Evolutionary conservation across 2,888 invertebrate genomes (phyloP).

Genomic region (Pseudolycoriella hygida): DNA sequence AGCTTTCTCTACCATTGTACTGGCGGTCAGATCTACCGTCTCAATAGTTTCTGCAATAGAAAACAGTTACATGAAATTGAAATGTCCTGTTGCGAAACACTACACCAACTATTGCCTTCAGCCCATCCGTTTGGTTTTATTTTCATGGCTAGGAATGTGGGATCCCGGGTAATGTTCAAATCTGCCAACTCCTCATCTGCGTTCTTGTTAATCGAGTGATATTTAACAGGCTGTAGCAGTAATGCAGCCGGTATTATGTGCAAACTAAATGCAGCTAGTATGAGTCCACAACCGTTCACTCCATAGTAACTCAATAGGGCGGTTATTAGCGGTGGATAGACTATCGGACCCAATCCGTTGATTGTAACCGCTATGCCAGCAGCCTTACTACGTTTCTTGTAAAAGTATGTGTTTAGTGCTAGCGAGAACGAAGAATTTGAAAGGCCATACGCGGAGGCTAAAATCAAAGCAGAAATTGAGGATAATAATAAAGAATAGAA

Average conservation of each 20-base stretch:
- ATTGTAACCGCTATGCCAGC: conserved; percentile 44
- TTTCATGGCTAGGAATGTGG: too few relatives aligned
- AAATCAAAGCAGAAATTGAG: conserved; percentile 4
- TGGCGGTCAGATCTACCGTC: too few relatives aligned
- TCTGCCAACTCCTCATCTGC: too few relatives aligned
- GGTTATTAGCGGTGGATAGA: conserved; percentile 43
- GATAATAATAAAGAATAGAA: not conserved
- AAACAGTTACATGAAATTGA: too few relatives aligned
- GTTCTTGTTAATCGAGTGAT: conserved; percentile 28
- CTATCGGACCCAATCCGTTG: conserved; percentile 46
- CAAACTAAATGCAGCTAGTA: conserved; percentile 40
- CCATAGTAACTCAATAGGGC: conserved; percentile 36
- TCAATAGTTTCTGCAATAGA: too few relatives aligned
- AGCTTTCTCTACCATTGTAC: too few relatives aligned
- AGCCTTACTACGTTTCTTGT: conserved; percentile 40
- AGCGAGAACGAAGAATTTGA: conserved; percentile 41
- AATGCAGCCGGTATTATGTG: conserved; percentile 40
- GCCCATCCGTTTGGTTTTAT: too few relatives aligned
- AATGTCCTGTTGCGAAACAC: too few relatives aligned
- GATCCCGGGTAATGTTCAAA: too few relatives aligned
- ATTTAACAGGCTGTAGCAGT: conserved; percentile 46
- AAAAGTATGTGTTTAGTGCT: conserved; percentile 48
- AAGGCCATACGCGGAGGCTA: conserved; percentile 43
- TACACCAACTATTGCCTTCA: too few relatives aligned
- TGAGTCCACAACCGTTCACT: conserved; percentile 40